Conservation (phyloP, 2,113 vertebrate species). For the Xiphophorus couchianus region DNA sequence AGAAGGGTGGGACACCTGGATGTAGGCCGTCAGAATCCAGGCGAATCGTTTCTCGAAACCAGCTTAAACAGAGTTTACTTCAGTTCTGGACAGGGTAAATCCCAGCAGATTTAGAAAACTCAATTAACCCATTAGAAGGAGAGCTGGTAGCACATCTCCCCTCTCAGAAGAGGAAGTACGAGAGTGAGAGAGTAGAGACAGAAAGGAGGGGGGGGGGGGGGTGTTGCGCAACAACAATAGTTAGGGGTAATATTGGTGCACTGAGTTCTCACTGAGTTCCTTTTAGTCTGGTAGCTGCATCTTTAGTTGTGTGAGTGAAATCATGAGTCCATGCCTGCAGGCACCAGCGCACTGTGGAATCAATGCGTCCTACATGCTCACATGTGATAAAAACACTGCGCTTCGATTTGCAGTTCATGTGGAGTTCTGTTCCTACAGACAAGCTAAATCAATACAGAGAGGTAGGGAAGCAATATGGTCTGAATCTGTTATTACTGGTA, state of each 20-base stretch:
- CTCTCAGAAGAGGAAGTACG: too few species aligned
- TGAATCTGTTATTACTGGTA: conserved; percentile 71
- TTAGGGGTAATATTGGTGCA: neutral
- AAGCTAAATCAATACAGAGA: conserved; percentile 66
- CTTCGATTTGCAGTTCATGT: conserved; percentile 38
- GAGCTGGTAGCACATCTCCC: too few species aligned
- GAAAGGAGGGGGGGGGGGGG: too few species aligned
- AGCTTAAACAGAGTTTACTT: too few species aligned
- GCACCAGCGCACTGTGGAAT: neutral
- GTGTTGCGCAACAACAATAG: too few species aligned
- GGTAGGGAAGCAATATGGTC: conserved; percentile 65
- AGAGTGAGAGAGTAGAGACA: too few species aligned
- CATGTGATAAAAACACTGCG: conserved; percentile 45
- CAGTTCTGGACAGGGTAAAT: too few species aligned
- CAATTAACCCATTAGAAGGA: too few species aligned
- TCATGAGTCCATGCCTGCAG: neutral
- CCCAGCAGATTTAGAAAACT: too few species aligned
- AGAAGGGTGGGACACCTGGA: too few species aligned
- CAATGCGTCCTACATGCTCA: neutral
- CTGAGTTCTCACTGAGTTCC: neutral
- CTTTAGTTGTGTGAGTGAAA: conserved; percentile 3
- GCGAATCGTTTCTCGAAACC: too few species aligned
- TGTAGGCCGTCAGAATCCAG: too few species aligned
- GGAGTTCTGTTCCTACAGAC: conserved; percentile 60
- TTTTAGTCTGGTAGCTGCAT: conserved; percentile 15